Evolutionary conservation across 2,797 vertebrate genomes (phyloP).

Genomic region (Salarias fasciatus): DNA sequence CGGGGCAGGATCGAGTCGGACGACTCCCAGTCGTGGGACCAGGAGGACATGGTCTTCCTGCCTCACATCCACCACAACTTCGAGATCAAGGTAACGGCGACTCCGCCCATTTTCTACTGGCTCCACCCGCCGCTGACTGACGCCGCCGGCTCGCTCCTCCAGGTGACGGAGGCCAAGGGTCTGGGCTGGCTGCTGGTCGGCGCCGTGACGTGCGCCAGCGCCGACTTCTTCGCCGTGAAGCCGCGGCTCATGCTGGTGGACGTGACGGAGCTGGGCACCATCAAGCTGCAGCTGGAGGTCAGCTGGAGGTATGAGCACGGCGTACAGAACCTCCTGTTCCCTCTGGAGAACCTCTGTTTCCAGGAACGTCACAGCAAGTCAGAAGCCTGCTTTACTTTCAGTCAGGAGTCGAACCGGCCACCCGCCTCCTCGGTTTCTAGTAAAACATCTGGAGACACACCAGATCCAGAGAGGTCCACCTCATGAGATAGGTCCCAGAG

Average conservation of each 20-base stretch:
- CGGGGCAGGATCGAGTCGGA: slow-evolving; percentile 91
- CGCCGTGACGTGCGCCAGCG: slow-evolving; percentile 88
- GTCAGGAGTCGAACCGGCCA: too few relatives aligned
- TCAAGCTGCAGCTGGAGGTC: slow-evolving; percentile 96
- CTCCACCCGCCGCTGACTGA: slow-evolving; percentile 43
- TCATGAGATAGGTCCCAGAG: too few relatives aligned
- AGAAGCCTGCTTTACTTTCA: too few relatives aligned
- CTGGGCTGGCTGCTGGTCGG: slow-evolving; percentile 91
- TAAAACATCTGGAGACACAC: too few relatives aligned
- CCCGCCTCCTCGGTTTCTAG: too few relatives aligned
- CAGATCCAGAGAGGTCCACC: too few relatives aligned
- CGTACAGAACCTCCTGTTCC: too few relatives aligned
- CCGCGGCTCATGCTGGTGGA: slow-evolving; percentile 93
- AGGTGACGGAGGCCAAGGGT: slow-evolving; percentile 95
- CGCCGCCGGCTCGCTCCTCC: not conserved
- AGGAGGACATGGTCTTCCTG: slow-evolving; percentile 92
- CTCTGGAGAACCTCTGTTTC: too few relatives aligned
- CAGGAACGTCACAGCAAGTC: too few relatives aligned
- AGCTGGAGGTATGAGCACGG: slow-evolving; percentile 91
- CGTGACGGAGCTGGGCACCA: slow-evolving; percentile 95
- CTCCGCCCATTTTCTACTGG: too few relatives aligned
- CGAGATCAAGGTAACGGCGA: slow-evolving; percentile 94
- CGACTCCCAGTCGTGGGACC: slow-evolving; percentile 93
- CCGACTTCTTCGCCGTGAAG: slow-evolving; percentile 88
- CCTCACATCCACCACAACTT: slow-evolving; percentile 92